Evolutionary conservation across 1,140 invertebrate genomes (phyloP).

Genomic region (Wasmannia auropunctata): DNA sequence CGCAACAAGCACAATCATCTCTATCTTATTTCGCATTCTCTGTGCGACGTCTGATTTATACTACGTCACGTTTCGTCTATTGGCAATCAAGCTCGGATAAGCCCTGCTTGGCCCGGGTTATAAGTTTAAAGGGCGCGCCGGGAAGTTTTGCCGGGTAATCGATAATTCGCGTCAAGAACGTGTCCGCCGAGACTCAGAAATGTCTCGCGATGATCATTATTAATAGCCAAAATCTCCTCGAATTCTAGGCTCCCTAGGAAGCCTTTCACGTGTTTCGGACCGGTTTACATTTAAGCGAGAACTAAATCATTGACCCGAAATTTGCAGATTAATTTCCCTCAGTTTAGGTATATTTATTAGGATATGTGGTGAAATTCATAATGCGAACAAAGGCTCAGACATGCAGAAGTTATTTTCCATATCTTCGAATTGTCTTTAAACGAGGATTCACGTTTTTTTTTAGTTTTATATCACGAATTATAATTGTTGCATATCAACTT

Average conservation of each 20-base stretch:
- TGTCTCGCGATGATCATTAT: conserved; percentile 30
- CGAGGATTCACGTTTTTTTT: neutral
- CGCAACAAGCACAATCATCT: conserved; percentile 19
- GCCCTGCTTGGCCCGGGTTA: conserved; percentile 7
- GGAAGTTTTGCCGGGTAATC: conserved; percentile 66
- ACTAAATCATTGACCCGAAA: conserved; percentile 1
- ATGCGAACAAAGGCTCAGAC: neutral
- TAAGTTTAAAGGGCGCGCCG: conserved; percentile 55
- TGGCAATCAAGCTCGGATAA: conserved; percentile 57
- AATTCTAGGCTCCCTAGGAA: conserved; percentile 8
- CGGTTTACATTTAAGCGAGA: neutral
- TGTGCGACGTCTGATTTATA: conserved; percentile 39
- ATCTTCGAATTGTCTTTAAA: neutral
- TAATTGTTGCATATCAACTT: neutral
- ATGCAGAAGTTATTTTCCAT: neutral
- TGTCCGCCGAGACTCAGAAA: conserved; percentile 44
- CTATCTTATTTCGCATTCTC: conserved; percentile 49
- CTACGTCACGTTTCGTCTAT: conserved; percentile 11
- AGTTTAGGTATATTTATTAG: neutral
- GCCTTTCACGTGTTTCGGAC: neutral
- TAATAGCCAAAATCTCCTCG: neutral
- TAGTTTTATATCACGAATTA: neutral
- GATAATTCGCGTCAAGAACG: conserved; percentile 68
- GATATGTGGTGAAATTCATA: neutral
- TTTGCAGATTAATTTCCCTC: neutral